Conservation (phyloP, 1,140 invertebrate species). For the Drosophila lacteicornis region DNA sequence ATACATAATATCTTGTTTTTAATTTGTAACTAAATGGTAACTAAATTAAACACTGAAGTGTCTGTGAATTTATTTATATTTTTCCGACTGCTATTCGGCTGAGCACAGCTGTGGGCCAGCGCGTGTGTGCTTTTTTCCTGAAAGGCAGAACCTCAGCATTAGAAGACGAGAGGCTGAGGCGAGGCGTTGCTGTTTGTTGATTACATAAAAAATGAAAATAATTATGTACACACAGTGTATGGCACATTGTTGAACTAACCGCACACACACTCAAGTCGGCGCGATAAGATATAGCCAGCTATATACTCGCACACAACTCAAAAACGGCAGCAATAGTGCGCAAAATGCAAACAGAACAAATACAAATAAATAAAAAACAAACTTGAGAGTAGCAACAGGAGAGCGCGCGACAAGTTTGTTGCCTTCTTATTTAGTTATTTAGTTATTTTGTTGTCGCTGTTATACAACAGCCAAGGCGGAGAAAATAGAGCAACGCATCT, state of each 20-base stretch:
- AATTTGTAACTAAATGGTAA: too few species aligned
- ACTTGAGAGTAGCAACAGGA: constrained; percentile 47
- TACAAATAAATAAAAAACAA: constrained; percentile 43
- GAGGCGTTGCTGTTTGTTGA: constrained; percentile 65
- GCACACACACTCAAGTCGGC: constrained; percentile 18
- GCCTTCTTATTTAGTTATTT: constrained; percentile 48
- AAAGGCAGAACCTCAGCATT: constrained; percentile 54
- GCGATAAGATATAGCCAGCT: constrained; percentile 66
- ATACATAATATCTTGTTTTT: too few species aligned
- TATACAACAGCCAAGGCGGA: constrained; percentile 54
- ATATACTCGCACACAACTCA: constrained; percentile 8
- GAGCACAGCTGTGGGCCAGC: constrained; percentile 9
- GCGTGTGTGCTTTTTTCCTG: constrained; percentile 43
- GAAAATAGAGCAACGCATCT: constrained; percentile 37
- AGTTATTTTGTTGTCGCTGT: constrained; percentile 3
- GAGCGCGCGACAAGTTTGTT: constrained; percentile 56
- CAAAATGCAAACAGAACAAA: constrained; percentile 73
- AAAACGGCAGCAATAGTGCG: constrained; percentile 50
- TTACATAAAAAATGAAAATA: constrained; percentile 81
- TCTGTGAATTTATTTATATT: background rate
- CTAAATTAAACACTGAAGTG: background rate
- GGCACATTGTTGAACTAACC: constrained; percentile 39
- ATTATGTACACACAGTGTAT: constrained; percentile 62
- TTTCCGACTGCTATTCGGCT: constrained; percentile 39
- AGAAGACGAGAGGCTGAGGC: constrained; percentile 28